A percentile compares a stretch with the other conserved stretches of the same genome.
Conservation (phyloP, 1,140 invertebrate species). For the Pachyrhynchus sulphureomaculatus region DNA sequence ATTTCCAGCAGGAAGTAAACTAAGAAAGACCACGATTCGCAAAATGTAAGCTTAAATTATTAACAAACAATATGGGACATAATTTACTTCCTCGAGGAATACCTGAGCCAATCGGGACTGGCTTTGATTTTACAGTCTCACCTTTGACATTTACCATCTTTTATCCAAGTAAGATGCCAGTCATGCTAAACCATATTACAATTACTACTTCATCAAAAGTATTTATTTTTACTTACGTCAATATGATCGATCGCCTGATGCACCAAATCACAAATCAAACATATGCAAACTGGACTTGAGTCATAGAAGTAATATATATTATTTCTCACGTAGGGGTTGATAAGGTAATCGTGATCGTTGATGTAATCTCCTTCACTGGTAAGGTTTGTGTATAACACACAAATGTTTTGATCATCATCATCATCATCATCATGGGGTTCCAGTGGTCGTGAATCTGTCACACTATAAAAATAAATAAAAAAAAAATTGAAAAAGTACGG, state of each 20-base stretch:
- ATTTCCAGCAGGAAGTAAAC: too few relatives aligned
- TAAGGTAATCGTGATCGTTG: conserved; percentile 34
- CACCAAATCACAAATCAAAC: conserved; percentile 6
- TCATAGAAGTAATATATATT: background rate
- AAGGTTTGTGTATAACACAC: conserved; percentile 24
- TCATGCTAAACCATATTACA: background rate
- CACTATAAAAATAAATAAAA: too few relatives aligned
- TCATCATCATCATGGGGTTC: too few relatives aligned
- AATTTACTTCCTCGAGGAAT: too few relatives aligned
- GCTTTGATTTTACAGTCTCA: too few relatives aligned
- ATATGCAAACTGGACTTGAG: background rate
- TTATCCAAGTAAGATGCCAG: background rate
- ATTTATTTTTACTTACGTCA: background rate
- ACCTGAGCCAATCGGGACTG: too few relatives aligned
- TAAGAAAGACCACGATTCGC: too few relatives aligned
- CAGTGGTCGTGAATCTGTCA: too few relatives aligned
- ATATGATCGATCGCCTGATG: conserved; percentile 1
- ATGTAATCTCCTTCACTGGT: conserved; percentile 24
- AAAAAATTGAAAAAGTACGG: too few relatives aligned
- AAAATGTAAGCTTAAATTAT: too few relatives aligned
- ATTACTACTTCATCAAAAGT: background rate
- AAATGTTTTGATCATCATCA: background rate
- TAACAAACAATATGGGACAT: too few relatives aligned
- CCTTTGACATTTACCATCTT: too few relatives aligned
- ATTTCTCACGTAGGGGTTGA: conserved; percentile 24